Base-by-base conservation (phyloP, 1,140 invertebrate genomes). In the Papilio helenus region DNA sequence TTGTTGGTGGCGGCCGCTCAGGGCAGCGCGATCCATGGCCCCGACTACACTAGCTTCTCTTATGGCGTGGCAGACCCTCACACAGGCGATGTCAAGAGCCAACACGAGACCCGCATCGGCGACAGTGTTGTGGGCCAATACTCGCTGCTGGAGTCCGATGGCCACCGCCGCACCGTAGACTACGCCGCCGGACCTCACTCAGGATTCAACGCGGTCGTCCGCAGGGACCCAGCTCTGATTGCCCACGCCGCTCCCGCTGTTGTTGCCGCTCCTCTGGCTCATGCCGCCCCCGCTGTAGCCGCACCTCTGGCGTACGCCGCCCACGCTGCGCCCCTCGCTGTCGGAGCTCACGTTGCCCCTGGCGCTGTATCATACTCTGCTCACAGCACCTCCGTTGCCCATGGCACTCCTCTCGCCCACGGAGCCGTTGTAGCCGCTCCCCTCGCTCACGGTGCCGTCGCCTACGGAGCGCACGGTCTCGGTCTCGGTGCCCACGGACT, bases 111-210 rank as follows among this genome's bases (percentile, higher is more conserved):
- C 61, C 89, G 95, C 29, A 90, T 94, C 72, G 96, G 95, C 0
- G 94, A 96, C 85, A 84, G 95, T 39, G 95, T 96, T n/a, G 91
- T 94, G 78, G 96, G 96, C 34, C 90, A 92, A 51, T 95, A 95
- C 83, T 92, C 93, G 10, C 88, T 95, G 3, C 83, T 94, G 79
- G 95, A 95, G 72, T 93, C 95, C 55, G 95, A 95, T 79, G 95
- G 95, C 79, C 90, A 92, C 68, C 92, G 92, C 84, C 89, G 95
- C 46, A 95, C 91, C 42, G 95, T 95, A 3, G 93, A 95, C 85
- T 95, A 95, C 82, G 92, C 95, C 44, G 94, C 94, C 80, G 91
- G 94, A 82, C 88, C 89, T n/a, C 86, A 87, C 79, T 81, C 83
- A 44, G 86, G 86, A 49, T 87, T 87, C 83, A 87, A 87, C 81